These are phyloP conservation scores for Teinopalpus imperialis DNA, from an alignment of 2,888 invertebrate genomes.

Conservation along the genomic window DNA sequence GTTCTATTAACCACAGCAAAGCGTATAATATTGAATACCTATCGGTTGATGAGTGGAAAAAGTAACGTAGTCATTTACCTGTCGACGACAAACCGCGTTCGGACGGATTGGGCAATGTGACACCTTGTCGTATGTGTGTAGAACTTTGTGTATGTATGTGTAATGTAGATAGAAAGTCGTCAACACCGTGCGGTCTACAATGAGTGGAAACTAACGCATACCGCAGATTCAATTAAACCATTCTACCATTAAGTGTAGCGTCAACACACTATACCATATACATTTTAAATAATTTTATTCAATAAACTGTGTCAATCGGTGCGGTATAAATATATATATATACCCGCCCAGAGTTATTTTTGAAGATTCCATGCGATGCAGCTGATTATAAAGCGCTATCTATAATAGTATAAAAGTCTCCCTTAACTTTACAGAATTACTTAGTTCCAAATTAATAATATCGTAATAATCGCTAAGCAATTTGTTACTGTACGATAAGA, in stretches of 20 bases:
- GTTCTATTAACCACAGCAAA: slow-evolving; percentile 26
- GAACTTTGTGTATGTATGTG: slow-evolving; percentile 27
- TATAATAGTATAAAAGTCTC: too few relatives aligned
- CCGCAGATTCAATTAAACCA: slow-evolving; percentile 72
- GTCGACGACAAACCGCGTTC: slow-evolving; percentile 27
- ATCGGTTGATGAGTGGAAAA: slow-evolving; percentile 18
- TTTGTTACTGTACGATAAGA: too few relatives aligned
- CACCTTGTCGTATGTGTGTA: slow-evolving; percentile 49
- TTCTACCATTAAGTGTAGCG: slow-evolving; percentile 61
- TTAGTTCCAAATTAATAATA: too few relatives aligned
- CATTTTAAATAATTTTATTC: too few relatives aligned
- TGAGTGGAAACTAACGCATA: slow-evolving; percentile 65
- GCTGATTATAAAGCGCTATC: too few relatives aligned
- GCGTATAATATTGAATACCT: slow-evolving; percentile 29
- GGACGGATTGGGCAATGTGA: slow-evolving; percentile 61
- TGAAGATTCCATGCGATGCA: too few relatives aligned
- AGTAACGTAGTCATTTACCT: slow-evolving; percentile 24
- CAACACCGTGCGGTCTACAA: slow-evolving; percentile 50
- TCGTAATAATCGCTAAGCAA: too few relatives aligned
- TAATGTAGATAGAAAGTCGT: slow-evolving; percentile 56
- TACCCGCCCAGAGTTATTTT: too few relatives aligned
- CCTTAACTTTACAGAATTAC: too few relatives aligned
- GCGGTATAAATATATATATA: too few relatives aligned
- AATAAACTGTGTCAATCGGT: too few relatives aligned
- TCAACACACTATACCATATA: too few relatives aligned